A percentile compares a stretch with the other conserved stretches of the same genome.
These are phyloP conservation scores for Campodea augens DNA, from an alignment of 1,140 invertebrate species.

Conservation along the genomic window DNA sequence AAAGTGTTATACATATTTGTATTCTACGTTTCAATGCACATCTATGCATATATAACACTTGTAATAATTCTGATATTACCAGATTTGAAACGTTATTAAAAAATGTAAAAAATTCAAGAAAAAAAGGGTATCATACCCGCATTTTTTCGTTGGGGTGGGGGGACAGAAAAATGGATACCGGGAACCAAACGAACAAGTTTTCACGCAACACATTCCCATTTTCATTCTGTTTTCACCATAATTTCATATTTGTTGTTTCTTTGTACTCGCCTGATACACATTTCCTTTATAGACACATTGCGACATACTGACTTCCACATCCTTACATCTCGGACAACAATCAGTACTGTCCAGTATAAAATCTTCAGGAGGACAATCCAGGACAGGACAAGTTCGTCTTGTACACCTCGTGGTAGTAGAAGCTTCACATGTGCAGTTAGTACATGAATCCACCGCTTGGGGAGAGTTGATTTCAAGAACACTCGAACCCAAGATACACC, in stretches of 20 bases:
- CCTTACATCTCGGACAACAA: constrained; percentile 61
- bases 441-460: constrained; percentile 48
- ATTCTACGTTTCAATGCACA: too few species aligned
- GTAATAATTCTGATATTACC: too few species aligned
- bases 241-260: constrained; percentile 4
- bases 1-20: too few species aligned
- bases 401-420: constrained; percentile 50
- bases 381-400: constrained; percentile 54
- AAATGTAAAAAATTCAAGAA: too few species aligned
- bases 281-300: background rate
- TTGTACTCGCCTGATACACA: constrained; percentile 2
- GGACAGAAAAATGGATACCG: too few species aligned
- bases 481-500: constrained; percentile 46
- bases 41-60: too few species aligned
- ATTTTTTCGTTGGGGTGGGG: too few species aligned
- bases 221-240: constrained; percentile 7
- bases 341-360: constrained; percentile 39
- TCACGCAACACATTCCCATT: background rate
- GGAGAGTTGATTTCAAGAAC: constrained; percentile 32
- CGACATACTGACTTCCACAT: too few species aligned
- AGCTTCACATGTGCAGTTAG: constrained; percentile 48
- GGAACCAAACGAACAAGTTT: too few species aligned
- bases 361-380: constrained; percentile 53
- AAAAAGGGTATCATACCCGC: too few species aligned
- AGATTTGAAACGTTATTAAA: too few species aligned